Conservation (phyloP, 2,888 invertebrate species). For the Pachycephus smyrnensis region DNA sequence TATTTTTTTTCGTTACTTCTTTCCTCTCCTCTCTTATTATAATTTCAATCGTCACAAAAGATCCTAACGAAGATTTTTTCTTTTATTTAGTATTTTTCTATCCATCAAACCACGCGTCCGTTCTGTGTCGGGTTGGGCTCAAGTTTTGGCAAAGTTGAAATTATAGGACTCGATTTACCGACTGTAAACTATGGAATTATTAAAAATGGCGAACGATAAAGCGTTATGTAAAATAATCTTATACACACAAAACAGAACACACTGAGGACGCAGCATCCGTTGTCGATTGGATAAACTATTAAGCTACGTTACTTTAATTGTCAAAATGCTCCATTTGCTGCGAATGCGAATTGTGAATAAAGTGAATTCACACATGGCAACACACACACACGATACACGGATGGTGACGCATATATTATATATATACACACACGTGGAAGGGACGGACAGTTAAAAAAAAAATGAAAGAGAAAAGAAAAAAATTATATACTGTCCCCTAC, state of each 20-base stretch:
- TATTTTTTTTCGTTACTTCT: neutral
- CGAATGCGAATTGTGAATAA: slow-evolving; percentile 9
- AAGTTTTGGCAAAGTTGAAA: neutral
- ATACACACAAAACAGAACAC: no score
- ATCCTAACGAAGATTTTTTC: neutral
- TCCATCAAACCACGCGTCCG: no score
- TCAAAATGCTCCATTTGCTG: slow-evolving; percentile 14
- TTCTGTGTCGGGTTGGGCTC: neutral
- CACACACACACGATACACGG: neutral
- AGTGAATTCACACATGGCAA: neutral
- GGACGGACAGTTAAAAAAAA: neutral
- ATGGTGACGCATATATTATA: neutral
- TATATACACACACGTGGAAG: neutral
- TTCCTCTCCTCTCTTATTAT: neutral
- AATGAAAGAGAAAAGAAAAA: neutral
- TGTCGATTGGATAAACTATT: slow-evolving; percentile 37
- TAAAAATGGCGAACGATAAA: slow-evolving; percentile 30
- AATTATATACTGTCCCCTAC: slow-evolving; percentile 21
- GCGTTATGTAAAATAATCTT: slow-evolving; percentile 39
- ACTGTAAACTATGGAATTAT: slow-evolving; percentile 42
- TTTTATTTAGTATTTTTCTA: neutral
- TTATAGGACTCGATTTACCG: slow-evolving; percentile 24
- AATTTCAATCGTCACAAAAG: neutral
- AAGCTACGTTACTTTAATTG: slow-evolving; percentile 18
- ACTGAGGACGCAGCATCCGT: slow-evolving; percentile 30